A percentile compares a stretch with the other conserved stretches of the same genome.
Conservation (phyloP, 2,113 vertebrate genomes). For the Benthochromis sp. region DNA sequence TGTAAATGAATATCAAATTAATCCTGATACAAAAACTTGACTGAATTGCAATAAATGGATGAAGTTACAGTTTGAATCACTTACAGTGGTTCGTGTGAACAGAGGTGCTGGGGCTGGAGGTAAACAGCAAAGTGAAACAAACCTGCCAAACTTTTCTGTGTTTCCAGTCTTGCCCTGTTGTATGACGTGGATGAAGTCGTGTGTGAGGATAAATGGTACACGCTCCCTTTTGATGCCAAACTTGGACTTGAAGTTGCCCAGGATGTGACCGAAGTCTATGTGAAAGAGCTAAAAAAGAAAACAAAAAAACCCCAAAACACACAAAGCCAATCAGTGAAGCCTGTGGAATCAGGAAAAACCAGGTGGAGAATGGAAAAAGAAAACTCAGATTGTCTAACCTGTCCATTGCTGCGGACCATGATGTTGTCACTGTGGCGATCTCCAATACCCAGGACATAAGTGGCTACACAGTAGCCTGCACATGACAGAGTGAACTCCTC, state of each 20-base stretch:
- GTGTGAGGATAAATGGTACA: conserved; percentile 97
- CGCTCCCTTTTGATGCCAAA: conserved; percentile 99
- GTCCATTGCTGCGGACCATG: conserved; percentile 97
- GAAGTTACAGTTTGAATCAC: neutral
- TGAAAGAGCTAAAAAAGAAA: conserved; percentile 85
- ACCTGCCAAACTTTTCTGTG: conserved; percentile 96
- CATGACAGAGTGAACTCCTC: conserved; percentile 97
- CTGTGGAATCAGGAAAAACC: neutral
- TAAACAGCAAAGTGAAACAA: conserved; percentile 26
- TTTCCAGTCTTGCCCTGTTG: conserved; percentile 97
- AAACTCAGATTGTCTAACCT: conserved; percentile 69
- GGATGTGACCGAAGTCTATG: conserved; percentile 98
- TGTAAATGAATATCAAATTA: neutral
- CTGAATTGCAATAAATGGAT: neutral
- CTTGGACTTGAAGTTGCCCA: conserved; percentile 99
- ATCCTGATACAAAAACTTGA: neutral
- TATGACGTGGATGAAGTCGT: conserved; percentile 99
- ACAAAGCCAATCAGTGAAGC: neutral
- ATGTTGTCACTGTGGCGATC: conserved; percentile 99
- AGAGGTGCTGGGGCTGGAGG: neutral
- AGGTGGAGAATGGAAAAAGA: rapidly evolving
- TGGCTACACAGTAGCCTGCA: conserved; percentile 99
- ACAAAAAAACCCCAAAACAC: rapidly evolving
- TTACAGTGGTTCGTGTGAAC: neutral
- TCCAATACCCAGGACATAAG: conserved; percentile 95